A percentile compares a stretch with the other conserved stretches of the same genome.
phyloP scores from a whole-genome alignment of 2,797 vertebrate species.

The Nyctibius grandis region DNA sequence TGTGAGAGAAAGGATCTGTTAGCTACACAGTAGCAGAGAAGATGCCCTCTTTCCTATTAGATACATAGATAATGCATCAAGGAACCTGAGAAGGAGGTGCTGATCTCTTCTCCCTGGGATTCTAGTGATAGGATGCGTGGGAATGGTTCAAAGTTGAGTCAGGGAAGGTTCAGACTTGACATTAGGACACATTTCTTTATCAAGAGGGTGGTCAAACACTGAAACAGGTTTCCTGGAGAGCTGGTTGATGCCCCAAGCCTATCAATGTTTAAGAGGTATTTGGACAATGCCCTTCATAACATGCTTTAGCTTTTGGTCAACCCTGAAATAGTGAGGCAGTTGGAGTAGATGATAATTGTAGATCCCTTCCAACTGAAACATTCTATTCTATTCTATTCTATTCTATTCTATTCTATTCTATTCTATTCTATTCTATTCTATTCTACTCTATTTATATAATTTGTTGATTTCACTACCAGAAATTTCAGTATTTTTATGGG shows the following conservation, averaged over 20 bases:
- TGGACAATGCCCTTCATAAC: not conserved
- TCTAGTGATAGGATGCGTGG: accelerated
- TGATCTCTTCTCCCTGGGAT: not conserved
- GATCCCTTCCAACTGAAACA: not conserved
- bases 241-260: not conserved
- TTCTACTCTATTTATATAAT: too few species aligned
- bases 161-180: not conserved
- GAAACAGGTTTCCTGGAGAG: not conserved
- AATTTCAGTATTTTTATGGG: not conserved
- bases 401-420: too few species aligned
- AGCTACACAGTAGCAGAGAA: too few species aligned
- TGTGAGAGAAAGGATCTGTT: too few species aligned
- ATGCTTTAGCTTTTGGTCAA: not conserved
- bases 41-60: too few species aligned
- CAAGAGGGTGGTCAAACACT: not conserved
- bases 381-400: too few species aligned
- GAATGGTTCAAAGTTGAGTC: not conserved
- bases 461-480: not conserved
- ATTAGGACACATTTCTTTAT: not conserved
- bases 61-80: too few species aligned
- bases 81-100: too few species aligned
- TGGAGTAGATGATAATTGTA: not conserved
- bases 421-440: too few species aligned
- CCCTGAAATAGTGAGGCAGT: not conserved
- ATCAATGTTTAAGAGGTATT: not conserved